Conservation (phyloP, 2,888 invertebrate species). For the Sinodicranocentrus sp. region DNA sequence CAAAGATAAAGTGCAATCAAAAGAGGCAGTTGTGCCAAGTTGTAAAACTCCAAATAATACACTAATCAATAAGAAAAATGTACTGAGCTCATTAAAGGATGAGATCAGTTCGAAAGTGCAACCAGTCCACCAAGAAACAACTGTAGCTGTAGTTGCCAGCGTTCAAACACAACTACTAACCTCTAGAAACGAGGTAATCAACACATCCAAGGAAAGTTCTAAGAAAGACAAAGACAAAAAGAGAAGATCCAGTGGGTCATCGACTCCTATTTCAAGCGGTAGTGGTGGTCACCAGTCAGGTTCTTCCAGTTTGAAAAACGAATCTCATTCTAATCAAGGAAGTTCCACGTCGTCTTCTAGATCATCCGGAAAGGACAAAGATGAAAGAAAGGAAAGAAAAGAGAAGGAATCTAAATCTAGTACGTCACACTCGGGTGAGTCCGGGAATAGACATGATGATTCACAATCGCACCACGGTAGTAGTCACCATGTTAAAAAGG, state of each 20-base stretch:
- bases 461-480: conserved; percentile 78
- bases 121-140: conserved; percentile 72
- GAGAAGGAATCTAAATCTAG: conserved; percentile 79
- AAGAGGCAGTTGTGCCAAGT: conserved; percentile 8
- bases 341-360: conserved; percentile 58
- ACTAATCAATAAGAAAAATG: conserved; percentile 53
- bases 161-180: conserved; percentile 66
- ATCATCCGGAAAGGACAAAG: conserved; percentile 77
- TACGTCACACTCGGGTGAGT: conserved; percentile 77
- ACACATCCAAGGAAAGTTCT: conserved; percentile 68
- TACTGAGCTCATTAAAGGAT: conserved; percentile 67
- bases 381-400: conserved; percentile 78
- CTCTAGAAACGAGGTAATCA: conserved; percentile 64
- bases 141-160: conserved; percentile 75
- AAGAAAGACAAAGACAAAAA: conserved; percentile 75
- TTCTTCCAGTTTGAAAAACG: conserved; percentile 51
- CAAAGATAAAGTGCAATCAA: conserved; percentile 36
- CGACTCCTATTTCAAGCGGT: conserved; percentile 54
- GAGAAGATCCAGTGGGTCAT: conserved; percentile 68
- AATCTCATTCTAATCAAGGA: conserved; percentile 68
- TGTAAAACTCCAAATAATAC: conserved; percentile 21
- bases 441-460: conserved; percentile 77
- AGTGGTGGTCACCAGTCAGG: conserved; percentile 45
- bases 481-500: conserved; percentile 67
- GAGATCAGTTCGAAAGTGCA: conserved; percentile 68